Percentiles rank a stretch among this genome's conserved stretches.
phyloP scores from a whole-genome alignment of 2,797 vertebrate species.

The Ficedula albicollis region DNA sequence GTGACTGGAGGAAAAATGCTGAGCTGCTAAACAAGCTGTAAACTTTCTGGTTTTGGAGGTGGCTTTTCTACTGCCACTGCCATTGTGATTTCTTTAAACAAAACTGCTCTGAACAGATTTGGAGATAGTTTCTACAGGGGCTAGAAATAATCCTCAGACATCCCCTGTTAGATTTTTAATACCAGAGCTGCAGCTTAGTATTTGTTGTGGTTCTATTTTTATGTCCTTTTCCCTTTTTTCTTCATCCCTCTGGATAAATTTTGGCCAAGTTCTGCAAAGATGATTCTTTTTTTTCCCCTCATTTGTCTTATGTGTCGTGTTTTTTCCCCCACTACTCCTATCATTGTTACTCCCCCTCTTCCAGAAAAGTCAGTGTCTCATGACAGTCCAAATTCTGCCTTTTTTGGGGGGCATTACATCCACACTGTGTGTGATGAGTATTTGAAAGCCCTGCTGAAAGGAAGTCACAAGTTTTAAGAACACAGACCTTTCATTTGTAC shows the following conservation, averaged over 20 bases:
- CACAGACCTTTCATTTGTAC: neutral
- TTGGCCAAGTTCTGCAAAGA: neutral
- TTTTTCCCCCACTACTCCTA: neutral
- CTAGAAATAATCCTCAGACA: neutral
- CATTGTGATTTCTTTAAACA: neutral
- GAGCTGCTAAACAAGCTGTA: neutral
- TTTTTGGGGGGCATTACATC: neutral
- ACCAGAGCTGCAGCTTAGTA: neutral
- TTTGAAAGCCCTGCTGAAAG: neutral
- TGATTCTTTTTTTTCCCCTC: neutral
- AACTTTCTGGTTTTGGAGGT: neutral
- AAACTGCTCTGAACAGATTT: neutral
- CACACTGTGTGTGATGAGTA: rapidly evolving
- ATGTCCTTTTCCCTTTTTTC: neutral
- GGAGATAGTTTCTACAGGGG: neutral
- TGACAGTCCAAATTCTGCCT: neutral
- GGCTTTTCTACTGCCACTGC: neutral
- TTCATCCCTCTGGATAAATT: neutral
- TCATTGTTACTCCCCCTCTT: neutral
- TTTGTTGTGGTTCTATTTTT: neutral
- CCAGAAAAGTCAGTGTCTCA: neutral
- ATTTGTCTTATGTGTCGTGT: neutral
- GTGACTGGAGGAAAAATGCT: neutral
- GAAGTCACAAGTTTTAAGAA: neutral
- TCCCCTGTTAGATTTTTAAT: neutral